Evolutionary conservation across 2,797 vertebrate species (phyloP), one percentile per base, ranked within the genome.

Genomic region (Ispidina picta): DNA sequence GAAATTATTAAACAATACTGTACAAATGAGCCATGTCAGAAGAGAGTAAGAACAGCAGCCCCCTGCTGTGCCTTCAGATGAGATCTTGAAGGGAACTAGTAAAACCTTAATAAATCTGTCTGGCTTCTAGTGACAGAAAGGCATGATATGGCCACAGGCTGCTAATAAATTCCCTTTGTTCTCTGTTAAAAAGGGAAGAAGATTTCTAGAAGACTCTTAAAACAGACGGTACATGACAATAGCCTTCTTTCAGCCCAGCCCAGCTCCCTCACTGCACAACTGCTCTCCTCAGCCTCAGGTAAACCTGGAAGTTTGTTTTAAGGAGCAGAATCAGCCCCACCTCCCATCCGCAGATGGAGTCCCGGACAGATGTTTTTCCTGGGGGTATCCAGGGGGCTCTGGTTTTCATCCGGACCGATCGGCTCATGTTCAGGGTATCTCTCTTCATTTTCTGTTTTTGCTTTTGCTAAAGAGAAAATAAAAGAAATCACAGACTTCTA

Each of bases 351-450:
- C 96, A 98, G 37, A 96, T 94, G 62, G 97, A 66, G 8, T 98
- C 98, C 74, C 97, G 97, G 52, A 94, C 29, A 44, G 98, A 97
- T 76, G 96, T 92, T 93, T 98, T 99, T 94, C 99, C 98, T 43
- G 98, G 98, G n/a, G 98, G 98, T 44, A 98, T 97, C 98, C 98
- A 98, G 75, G 99, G 98, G 83, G 97, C 97, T 86, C 98, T 98
- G 14, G 98, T 97, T 98, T 98, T 98, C 77, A 98, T 97, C 75
- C 96, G 98, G 74, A 98, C 98, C 23, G 97, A 97, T 68, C 98
- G 97, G 68, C 95, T 97, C 52, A 97, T 90, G 56, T 94, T 98
- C 88, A 96, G 94, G 8, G 92, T 96, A 52, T 98, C 96, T n/a
- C 92, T 93, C 94, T 98, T 98, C 76, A 93, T 91, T 94, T 97